Evolutionary conservation across 1,140 invertebrate genomes (phyloP).

Genomic region (Meloidogyne chitwoodi): DNA sequence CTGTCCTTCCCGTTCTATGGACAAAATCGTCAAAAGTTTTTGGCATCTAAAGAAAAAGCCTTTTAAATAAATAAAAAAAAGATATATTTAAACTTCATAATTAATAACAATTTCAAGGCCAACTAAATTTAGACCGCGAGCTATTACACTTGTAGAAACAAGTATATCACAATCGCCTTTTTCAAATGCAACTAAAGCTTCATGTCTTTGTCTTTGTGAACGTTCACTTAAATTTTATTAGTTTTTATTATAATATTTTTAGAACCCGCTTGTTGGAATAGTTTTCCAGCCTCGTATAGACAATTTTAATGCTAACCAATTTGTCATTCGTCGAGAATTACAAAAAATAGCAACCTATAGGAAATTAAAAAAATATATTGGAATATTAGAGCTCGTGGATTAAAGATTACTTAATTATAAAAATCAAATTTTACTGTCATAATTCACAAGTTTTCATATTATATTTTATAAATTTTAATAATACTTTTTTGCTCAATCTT

Average conservation of each 20-base stretch:
- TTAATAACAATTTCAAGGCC: neutral
- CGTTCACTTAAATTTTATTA: constrained; percentile 7
- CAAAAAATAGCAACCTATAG: constrained; percentile 18
- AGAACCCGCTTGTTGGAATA: constrained; percentile 16
- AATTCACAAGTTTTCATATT: no score
- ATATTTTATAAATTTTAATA: constrained; percentile 5
- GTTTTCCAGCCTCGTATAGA: constrained; percentile 8
- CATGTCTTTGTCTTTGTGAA: constrained; percentile 20
- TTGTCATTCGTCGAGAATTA: constrained; percentile 25
- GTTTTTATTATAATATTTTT: neutral
- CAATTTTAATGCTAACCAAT: constrained; percentile 26
- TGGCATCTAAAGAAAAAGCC: neutral
- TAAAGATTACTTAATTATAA: no score
- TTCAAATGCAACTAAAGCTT: constrained; percentile 20
- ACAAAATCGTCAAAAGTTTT: constrained; percentile 72
- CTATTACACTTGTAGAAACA: constrained; percentile 21
- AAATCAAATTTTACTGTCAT: no score
- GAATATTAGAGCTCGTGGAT: no score
- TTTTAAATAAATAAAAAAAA: neutral
- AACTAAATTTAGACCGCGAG: constrained; percentile 17
- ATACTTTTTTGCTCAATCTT: neutral
- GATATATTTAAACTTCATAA: constrained; percentile 2
- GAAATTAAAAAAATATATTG: neutral
- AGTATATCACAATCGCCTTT: constrained; percentile 21
- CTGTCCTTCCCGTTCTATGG: constrained; percentile 94